phyloP scores from a whole-genome alignment of 2,888 invertebrate genomes.

The Abrostola tripartita region DNA sequence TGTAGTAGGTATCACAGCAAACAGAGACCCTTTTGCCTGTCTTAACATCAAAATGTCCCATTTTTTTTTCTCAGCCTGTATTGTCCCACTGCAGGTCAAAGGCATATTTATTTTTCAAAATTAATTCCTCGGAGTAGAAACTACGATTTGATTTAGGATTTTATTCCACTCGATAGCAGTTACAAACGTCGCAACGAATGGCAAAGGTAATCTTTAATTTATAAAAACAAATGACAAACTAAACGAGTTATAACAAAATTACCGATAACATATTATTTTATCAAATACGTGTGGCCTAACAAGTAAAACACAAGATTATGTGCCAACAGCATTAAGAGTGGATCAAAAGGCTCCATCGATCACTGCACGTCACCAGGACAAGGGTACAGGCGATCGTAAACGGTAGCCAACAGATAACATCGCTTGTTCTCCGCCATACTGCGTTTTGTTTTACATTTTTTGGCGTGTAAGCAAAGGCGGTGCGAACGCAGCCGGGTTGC shows the following conservation, averaged over 20 bases:
- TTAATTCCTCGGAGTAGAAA: no score
- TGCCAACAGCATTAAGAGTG: slow-evolving; percentile 25
- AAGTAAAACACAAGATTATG: slow-evolving; percentile 36
- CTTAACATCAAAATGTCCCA: no score
- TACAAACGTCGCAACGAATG: no score
- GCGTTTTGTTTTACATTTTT: slow-evolving; percentile 53
- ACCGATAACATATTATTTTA: slow-evolving; percentile 29
- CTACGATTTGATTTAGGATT: no score
- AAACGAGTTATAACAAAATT: slow-evolving; percentile 21
- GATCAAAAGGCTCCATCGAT: slow-evolving; percentile 46
- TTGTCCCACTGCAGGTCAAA: no score
- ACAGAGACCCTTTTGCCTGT: no score
- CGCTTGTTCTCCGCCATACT: slow-evolving; percentile 66
- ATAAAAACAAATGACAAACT: slow-evolving; percentile 11
- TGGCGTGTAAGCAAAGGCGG: slow-evolving; percentile 47
- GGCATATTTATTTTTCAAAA: no score
- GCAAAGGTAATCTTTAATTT: not conserved
- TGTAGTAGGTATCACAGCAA: no score
- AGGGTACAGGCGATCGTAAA: slow-evolving; percentile 58
- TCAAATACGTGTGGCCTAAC: slow-evolving; percentile 35
- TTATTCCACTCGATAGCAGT: no score
- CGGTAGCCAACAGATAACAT: slow-evolving; percentile 75
- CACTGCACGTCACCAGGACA: slow-evolving; percentile 45
- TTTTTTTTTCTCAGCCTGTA: no score
- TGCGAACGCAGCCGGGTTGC: slow-evolving; percentile 38